These are phyloP conservation scores for Helobdella robusta DNA, from an alignment of 2,888 invertebrate species.

Conservation along the genomic window DNA sequence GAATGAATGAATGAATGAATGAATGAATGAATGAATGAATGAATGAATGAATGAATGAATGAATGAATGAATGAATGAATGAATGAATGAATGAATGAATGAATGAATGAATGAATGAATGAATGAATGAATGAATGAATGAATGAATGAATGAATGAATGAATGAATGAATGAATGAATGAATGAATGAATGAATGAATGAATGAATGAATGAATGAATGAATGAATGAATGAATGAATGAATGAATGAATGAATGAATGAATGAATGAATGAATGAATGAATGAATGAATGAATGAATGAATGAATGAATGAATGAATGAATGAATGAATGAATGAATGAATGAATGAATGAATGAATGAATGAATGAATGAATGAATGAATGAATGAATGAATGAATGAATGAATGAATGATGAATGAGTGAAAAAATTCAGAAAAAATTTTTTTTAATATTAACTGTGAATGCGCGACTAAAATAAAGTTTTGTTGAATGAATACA, in stretches of 20 bases:
- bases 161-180: not conserved
- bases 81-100: not conserved
- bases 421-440: not conserved
- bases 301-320: not conserved
- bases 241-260: not conserved
- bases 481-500: too few relatives aligned
- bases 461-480: too few relatives aligned
- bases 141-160: not conserved
- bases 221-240: not conserved
- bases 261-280: not conserved
- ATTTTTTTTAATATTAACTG: not conserved
- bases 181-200: not conserved
- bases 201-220: not conserved
- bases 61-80: not conserved
- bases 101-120: not conserved
- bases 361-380: not conserved
- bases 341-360: too few relatives aligned
- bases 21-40: not conserved
- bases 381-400: not conserved
- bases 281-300: not conserved
- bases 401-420: not conserved
- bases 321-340: not conserved
- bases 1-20: not conserved
- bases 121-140: not conserved
- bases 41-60: not conserved